Conservation (phyloP, 1,140 invertebrate genomes). For the Lepidostoma basale region DNA sequence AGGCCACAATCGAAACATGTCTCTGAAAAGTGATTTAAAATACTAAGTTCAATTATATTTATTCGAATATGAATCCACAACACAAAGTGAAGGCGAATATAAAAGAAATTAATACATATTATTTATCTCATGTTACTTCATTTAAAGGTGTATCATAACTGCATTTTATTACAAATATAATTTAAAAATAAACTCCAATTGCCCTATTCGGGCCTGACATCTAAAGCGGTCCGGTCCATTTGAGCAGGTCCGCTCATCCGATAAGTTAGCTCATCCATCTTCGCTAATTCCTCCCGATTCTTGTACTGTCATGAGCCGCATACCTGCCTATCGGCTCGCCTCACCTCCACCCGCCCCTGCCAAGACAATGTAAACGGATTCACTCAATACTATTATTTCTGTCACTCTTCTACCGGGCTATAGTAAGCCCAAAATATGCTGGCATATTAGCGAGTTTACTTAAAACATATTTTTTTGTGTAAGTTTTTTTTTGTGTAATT, state of each 20-base stretch:
- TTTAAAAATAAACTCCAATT: background rate
- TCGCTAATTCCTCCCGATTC: conserved; percentile 46
- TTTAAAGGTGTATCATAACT: too few species aligned
- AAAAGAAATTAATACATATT: too few species aligned
- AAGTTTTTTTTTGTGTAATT: too few species aligned
- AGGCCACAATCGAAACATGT: too few species aligned
- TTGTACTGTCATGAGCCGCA: conserved; percentile 37
- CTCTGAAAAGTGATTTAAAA: too few species aligned
- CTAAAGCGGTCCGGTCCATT: conserved; percentile 21
- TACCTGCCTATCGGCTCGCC: conserved; percentile 36
- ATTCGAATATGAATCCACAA: too few species aligned
- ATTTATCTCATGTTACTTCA: too few species aligned
- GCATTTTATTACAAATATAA: background rate
- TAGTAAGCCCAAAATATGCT: too few species aligned
- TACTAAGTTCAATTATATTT: too few species aligned
- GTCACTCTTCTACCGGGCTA: conserved; percentile 11
- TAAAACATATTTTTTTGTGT: too few species aligned
- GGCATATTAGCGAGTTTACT: too few species aligned
- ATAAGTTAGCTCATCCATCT: conserved; percentile 45
- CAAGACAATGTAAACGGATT: conserved; percentile 25
- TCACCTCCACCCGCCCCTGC: background rate
- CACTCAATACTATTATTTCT: conserved; percentile 18
- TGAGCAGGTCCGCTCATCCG: conserved; percentile 44
- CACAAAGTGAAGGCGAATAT: too few species aligned
- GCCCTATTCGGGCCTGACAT: conserved; percentile 1